phyloP scores from a whole-genome alignment of 2,113 vertebrate species.

The Caranx melampygus region DNA sequence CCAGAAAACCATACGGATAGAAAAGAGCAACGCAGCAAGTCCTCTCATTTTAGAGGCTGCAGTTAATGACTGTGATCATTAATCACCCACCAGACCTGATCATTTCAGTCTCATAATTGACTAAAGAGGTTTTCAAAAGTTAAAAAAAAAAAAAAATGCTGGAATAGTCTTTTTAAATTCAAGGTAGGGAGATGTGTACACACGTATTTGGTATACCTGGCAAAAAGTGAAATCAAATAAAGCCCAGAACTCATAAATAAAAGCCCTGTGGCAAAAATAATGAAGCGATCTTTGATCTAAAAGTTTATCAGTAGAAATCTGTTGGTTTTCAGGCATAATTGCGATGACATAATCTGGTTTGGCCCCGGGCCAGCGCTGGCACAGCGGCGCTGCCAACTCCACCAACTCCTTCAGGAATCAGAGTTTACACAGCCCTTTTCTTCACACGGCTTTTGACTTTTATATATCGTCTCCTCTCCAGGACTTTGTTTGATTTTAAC shows the following conservation, averaged over 20 bases:
- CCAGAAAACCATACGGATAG: background rate
- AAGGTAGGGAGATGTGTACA: background rate
- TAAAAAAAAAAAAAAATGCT: no score
- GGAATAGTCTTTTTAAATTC: background rate
- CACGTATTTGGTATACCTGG: background rate
- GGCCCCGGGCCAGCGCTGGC: conserved; percentile 18
- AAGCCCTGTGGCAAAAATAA: conserved; percentile 9
- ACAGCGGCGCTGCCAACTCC: background rate
- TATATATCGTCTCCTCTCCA: background rate
- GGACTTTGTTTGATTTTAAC: conserved; percentile 1
- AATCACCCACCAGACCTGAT: background rate
- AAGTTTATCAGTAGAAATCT: conserved; percentile 1
- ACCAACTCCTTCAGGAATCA: conserved; percentile 10
- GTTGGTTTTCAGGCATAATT: conserved; percentile 29
- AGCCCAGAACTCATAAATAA: background rate
- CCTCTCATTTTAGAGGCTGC: background rate
- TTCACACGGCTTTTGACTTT: background rate
- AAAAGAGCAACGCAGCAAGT: background rate
- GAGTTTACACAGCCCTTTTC: background rate
- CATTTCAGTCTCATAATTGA: background rate
- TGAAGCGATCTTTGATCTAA: conserved; percentile 35
- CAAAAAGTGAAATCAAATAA: background rate
- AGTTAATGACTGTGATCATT: background rate
- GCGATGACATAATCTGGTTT: conserved; percentile 46
- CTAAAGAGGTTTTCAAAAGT: no score